These are phyloP conservation scores for Atherinosoma microstoma DNA, from an alignment of 2,797 vertebrate genomes.

Conservation along the genomic window DNA sequence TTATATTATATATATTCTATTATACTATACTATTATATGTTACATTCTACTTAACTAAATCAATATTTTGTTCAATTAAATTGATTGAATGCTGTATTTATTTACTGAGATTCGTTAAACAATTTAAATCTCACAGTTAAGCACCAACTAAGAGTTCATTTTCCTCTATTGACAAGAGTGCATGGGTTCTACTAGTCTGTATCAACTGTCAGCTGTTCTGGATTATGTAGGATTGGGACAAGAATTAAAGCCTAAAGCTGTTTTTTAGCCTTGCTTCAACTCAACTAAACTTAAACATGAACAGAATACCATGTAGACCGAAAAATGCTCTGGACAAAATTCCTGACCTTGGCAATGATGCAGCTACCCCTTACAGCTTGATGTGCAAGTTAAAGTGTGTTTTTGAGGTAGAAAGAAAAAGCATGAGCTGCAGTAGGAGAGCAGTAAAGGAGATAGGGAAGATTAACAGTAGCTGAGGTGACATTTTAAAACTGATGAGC, in stretches of 20 bases:
- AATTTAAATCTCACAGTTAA: too few species aligned
- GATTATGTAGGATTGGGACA: neutral
- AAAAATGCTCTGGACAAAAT: conserved; percentile 31
- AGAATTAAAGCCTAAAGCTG: neutral
- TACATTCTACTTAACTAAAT: too few species aligned
- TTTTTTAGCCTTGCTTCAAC: conserved; percentile 4
- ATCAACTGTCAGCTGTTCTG: neutral
- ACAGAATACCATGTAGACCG: neutral
- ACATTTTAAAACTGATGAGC: conserved; percentile 78
- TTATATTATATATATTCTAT: too few species aligned
- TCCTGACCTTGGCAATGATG: conserved; percentile 44
- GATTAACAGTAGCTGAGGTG: conserved; percentile 75
- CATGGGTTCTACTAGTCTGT: neutral
- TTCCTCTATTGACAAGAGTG: too few species aligned
- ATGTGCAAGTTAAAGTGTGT: conserved; percentile 38
- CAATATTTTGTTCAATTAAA: too few species aligned
- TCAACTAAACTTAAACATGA: conserved; percentile 21
- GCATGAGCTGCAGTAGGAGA: conserved; percentile 45
- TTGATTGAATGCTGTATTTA: too few species aligned
- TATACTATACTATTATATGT: too few species aligned
- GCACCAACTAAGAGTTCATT: too few species aligned
- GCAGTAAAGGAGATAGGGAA: conserved; percentile 70
- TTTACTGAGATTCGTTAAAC: too few species aligned
- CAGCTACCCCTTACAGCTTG: conserved; percentile 15
- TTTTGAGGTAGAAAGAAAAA: conserved; percentile 30